These are phyloP conservation scores for Myathropa florea DNA, from an alignment of 2,888 invertebrate genomes.

Conservation along the genomic window DNA sequence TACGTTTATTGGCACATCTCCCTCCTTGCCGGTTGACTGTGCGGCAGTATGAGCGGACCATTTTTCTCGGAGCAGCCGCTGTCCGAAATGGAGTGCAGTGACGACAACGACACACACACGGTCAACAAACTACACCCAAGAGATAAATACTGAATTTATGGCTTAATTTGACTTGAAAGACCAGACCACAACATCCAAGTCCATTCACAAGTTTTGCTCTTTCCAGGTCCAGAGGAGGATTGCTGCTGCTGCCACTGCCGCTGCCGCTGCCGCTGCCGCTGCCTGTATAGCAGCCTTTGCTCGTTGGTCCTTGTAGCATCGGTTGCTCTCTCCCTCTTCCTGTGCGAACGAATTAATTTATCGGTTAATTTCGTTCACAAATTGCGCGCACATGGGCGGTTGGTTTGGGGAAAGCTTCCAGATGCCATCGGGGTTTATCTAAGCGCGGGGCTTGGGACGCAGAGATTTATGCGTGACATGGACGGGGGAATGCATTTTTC, in stretches of 20 bases:
- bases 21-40: conserved; percentile 47
- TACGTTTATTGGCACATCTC: conserved; percentile 69
- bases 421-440: conserved; percentile 52
- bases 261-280: not conserved
- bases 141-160: conserved; percentile 81
- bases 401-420: conserved; percentile 52
- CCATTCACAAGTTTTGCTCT: conserved; percentile 69
- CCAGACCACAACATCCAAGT: conserved; percentile 71
- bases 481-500: conserved; percentile 34
- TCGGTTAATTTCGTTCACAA: conserved; percentile 79
- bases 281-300: not conserved
- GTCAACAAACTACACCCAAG: conserved; percentile 78
- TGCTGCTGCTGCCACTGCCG: not conserved
- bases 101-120: conserved; percentile 54
- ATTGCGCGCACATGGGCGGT: conserved; percentile 77
- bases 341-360: conserved; percentile 76
- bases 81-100: conserved; percentile 7
- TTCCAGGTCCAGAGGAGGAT: conserved; percentile 32
- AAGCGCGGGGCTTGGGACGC: conserved; percentile 18
- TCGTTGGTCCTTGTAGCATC: not conserved
- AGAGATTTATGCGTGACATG: conserved; percentile 64
- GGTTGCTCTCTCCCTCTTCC: conserved; percentile 20
- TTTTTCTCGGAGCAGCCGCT: conserved; percentile 40
- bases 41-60: conserved; percentile 9
- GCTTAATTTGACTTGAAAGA: conserved; percentile 80